Base-by-base conservation (phyloP, 2,888 invertebrate genomes). In the Metalampra italica region DNA sequence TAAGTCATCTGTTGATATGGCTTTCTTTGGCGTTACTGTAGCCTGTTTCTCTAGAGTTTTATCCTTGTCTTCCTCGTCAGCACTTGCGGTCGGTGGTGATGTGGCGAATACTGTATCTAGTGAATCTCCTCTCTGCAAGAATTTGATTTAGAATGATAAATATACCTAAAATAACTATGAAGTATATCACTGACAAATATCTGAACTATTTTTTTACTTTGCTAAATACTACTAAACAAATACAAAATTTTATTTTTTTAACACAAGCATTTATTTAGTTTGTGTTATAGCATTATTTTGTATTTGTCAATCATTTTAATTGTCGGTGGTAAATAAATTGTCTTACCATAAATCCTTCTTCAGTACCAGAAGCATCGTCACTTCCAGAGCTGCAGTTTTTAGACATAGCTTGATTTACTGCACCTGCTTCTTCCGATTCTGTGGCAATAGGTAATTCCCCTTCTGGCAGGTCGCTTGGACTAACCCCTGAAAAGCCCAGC, bases 41-140 rank as follows among this genome's bases (percentile, higher is more conserved):
- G 44, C 14, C 13, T 38, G 45, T n/a, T 53, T 53, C 47, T 64
- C 54, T 41, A 49, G 46, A 43, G 60, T 54, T 50, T 62, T 64
- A 2, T 72, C 69, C 64, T 66, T 75, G 1, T 76, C 71, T 54
- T 72, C 75, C 54, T 84, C 84, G 46, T 82, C 85, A 40, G 64
- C 72, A 43, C 81, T 82, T 40, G 68, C 69, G 45, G 80, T 83
- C 34, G 87, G 88, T n/a, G 92, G 92, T 11, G 92, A 92, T 45
- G 91, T 91, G 42, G 92, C 91, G 56, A 93, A 92, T 29, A 93
- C 92, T 1, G 93, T 93, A 52, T 93, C 93, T 54, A 93, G 72
- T 0, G 93, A 93, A 69, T 93, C 93, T 30, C 92, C 93, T 61
- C 93, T 88, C 93, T 93, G 73, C 79, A 81, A 56, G 50, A 51